Percentiles rank a stretch among this genome's conserved stretches.
These are phyloP conservation scores for Ptychobarbus kaznakovi DNA, from an alignment of 2,797 vertebrate genomes.

Conservation along the genomic window DNA sequence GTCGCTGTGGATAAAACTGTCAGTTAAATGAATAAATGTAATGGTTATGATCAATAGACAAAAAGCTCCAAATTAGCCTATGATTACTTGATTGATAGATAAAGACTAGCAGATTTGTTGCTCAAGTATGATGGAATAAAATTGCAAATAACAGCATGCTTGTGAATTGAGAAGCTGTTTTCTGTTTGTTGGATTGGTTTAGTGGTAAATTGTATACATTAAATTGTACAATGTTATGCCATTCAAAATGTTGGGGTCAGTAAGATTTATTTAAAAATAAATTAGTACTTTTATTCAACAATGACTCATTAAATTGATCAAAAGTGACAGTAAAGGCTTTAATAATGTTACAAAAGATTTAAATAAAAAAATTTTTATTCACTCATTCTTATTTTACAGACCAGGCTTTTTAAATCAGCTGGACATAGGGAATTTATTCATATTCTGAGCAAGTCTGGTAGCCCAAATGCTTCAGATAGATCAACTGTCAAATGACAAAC, in stretches of 20 bases:
- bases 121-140: background rate
- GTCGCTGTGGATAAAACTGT: background rate
- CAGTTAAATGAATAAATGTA: background rate
- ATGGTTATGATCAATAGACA: background rate
- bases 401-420: background rate
- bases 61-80: background rate
- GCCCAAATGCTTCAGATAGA: background rate
- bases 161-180: background rate
- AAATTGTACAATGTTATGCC: background rate
- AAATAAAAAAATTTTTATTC: too few species aligned
- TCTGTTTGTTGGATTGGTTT: background rate
- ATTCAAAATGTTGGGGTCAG: background rate
- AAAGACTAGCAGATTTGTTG: background rate
- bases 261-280: background rate
- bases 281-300: too few species aligned
- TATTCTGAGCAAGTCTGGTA: background rate
- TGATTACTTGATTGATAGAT: background rate
- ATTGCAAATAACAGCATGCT: background rate
- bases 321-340: too few species aligned
- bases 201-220: background rate
- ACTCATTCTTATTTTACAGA: background rate
- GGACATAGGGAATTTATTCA: background rate
- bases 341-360: too few species aligned
- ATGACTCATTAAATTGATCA: too few species aligned
- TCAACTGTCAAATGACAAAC: slow-evolving; percentile 2